Evolutionary conservation across 30 jellyfish, hydroid and myxozoan genomes (phyloP), one percentile per base, ranked within the genome.

Genomic region (Nemopilema nomurai): DNA sequence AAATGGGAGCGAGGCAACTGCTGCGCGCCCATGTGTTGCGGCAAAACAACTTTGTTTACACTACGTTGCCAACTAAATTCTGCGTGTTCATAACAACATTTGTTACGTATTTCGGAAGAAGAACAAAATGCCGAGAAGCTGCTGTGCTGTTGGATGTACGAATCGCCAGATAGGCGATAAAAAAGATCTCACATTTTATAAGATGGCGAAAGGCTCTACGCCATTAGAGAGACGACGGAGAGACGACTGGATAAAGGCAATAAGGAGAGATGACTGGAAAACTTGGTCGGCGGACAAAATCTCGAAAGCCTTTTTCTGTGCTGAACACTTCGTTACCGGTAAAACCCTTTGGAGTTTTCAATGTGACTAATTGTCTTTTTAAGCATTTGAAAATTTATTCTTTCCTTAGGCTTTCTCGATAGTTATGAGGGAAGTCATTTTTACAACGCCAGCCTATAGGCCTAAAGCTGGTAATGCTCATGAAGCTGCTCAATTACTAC

Each of bases 121-220:
- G 13, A 41, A 41, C 74, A 77, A 62, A 50, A 70, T 84, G 92
- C 88, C 89, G 29, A n/a, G 52, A 20, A 84, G 92, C 74, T 84
- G 80, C 73, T 72, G 92, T 84, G 88, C 80, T 8, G 92, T 84
- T 53, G 92, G 92, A 18, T 84, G 82, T 63, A 70, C 92, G n/a
- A 84, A 84, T 25, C 71, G 33, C 21, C 81, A 50, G 31, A 41
- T 21, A 0, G 65, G 65, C 28, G 92, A 72, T 20, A 25, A 23
- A 9, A 63, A 72, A 52, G 16, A 23, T 64, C 75, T 84, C 28
- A 33, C 67, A 24, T 84, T 70, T 84, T 74, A 84, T 32, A 71
- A 65, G 25, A 71, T 84, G 21, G 90, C 89, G 0, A 28, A 86
- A 24, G 88, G 92, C 22, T 71, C 6, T 20, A 84, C 92, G 28